Evolutionary conservation across 2,113 vertebrate species (phyloP).

Genomic region (Tringa solitaria): DNA sequence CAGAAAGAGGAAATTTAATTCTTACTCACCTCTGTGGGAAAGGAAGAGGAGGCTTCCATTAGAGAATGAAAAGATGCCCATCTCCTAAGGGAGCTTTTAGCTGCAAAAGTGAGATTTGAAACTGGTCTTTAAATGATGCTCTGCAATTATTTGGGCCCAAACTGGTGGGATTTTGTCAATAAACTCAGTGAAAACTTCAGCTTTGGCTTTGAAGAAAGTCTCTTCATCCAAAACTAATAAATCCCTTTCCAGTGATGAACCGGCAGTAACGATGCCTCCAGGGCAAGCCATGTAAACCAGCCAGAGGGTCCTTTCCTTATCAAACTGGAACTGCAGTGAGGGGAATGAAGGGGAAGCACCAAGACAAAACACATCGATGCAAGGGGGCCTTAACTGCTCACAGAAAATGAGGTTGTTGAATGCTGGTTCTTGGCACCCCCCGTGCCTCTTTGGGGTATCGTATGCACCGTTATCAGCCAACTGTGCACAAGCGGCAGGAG

Average conservation of each 20-base stretch:
- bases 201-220: not conserved
- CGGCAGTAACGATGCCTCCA: not conserved
- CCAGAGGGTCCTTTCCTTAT: not conserved
- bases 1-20: not conserved
- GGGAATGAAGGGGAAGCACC: not conserved
- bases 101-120: not conserved
- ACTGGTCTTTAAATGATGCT: not conserved
- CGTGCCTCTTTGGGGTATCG: not conserved
- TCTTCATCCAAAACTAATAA: not conserved
- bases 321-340: not conserved
- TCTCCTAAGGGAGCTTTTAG: not conserved
- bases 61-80: not conserved
- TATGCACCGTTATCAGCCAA: not conserved
- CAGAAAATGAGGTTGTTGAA: not conserved
- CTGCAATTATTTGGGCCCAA: not conserved
- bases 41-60: not conserved
- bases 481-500: rapidly evolving
- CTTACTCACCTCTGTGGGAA: not conserved
- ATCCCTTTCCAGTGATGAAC: not conserved
- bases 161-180: not conserved
- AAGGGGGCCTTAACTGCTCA: not conserved
- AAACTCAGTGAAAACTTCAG: not conserved
- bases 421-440: not conserved
- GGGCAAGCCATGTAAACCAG: not conserved
- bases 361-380: rapidly evolving